Evolutionary conservation across 2,797 vertebrate species (phyloP).

Genomic region (Erithacus rubecula): DNA sequence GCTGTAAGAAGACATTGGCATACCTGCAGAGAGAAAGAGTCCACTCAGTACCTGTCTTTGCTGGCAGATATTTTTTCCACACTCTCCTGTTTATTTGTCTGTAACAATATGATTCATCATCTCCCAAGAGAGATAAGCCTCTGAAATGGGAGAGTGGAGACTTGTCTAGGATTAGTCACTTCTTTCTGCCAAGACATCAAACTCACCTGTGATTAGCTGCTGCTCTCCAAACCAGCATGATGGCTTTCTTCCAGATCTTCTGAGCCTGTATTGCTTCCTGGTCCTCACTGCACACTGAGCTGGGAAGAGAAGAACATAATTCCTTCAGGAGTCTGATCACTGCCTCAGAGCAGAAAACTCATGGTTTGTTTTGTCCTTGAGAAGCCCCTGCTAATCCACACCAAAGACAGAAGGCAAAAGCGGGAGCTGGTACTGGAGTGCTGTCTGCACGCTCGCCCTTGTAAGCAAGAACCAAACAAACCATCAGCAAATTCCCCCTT

Average conservation of each 20-base stretch:
- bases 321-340: not conserved
- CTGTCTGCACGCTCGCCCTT: not conserved
- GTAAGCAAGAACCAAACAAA: not conserved
- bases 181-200: constrained; percentile 4
- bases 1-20: constrained; percentile 97
- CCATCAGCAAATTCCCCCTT: not conserved
- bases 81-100: not conserved
- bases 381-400: not conserved
- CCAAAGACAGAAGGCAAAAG: not conserved
- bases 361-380: not conserved
- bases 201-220: constrained; percentile 96
- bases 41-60: not conserved
- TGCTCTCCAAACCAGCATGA: constrained; percentile 98
- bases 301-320: constrained; percentile 50
- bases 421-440: not conserved
- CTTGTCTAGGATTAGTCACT: constrained; percentile 15
- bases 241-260: constrained; percentile 99
- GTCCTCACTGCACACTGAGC: constrained; percentile 95
- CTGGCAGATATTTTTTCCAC: not conserved
- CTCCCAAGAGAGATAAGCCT: not conserved
- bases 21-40: constrained; percentile 79
- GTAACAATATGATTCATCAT: not conserved
- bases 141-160: not conserved
- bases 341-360: not conserved
- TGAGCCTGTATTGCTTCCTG: constrained; percentile 97